These are phyloP conservation scores for Arnoldichthys spilopterus DNA, from an alignment of 2,797 vertebrate genomes.

Conservation along the genomic window DNA sequence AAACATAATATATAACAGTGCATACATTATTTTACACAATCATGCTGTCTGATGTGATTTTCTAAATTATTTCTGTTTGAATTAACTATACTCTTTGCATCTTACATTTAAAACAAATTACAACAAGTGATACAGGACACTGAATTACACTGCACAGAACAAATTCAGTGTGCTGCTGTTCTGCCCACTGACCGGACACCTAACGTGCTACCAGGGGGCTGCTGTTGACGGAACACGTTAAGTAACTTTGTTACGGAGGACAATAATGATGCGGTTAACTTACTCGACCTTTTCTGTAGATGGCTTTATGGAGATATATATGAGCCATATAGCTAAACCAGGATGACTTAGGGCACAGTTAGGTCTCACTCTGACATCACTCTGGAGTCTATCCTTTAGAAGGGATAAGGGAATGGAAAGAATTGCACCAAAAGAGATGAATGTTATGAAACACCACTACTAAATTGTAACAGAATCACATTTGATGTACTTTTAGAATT, in stretches of 20 bases:
- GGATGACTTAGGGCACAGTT: conserved; percentile 29
- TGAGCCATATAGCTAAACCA: conserved; percentile 30
- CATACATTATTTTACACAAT: not conserved
- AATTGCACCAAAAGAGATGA: conserved; percentile 13
- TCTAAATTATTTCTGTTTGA: too few species aligned
- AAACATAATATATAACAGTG: not conserved
- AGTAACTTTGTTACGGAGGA: conserved; percentile 1
- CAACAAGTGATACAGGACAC: too few species aligned
- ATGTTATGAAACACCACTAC: conserved; percentile 7
- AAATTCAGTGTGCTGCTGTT: not conserved
- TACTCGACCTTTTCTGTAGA: conserved; percentile 32
- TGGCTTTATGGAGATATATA: conserved; percentile 45
- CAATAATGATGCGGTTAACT: conserved; percentile 24
- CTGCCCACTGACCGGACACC: too few species aligned
- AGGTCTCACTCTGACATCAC: conserved; percentile 28
- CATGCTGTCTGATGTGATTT: not conserved
- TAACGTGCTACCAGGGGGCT: not conserved
- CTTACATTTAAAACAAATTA: not conserved
- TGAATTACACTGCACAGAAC: not conserved
- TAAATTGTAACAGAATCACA: not conserved
- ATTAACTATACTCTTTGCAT: not conserved
- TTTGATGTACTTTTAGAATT: too few species aligned
- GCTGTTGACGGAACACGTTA: not conserved
- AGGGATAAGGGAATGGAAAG: not conserved
- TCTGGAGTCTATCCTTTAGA: conserved; percentile 16